phyloP scores from a whole-genome alignment of 2,888 invertebrate genomes.

The Choreutis nemorana region DNA sequence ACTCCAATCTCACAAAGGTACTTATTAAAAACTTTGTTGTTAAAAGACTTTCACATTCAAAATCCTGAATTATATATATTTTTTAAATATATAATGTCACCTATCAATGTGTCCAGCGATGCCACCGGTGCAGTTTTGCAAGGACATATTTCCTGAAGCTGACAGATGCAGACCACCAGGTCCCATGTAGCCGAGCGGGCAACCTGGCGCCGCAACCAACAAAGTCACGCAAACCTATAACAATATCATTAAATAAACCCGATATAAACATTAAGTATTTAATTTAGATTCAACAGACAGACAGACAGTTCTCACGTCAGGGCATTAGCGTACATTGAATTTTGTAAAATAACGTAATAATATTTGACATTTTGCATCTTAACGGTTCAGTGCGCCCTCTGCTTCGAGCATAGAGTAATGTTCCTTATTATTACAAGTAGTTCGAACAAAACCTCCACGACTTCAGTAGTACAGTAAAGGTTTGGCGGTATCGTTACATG shows the following conservation, averaged over 20 bases:
- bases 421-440: not conserved
- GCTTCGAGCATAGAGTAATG: not conserved
- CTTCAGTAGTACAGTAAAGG: no score
- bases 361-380: no score
- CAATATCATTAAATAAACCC: not conserved
- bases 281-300: no score
- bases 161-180: constrained; percentile 79
- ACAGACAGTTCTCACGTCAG: no score
- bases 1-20: not conserved
- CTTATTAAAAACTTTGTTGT: not conserved
- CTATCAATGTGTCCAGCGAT: constrained; percentile 84
- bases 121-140: constrained; percentile 82
- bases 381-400: no score
- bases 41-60: not conserved
- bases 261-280: not conserved
- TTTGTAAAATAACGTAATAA: no score
- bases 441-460: no score
- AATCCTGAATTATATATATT: not conserved
- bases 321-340: no score
- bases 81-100: constrained; percentile 21
- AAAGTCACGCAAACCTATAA: constrained; percentile 68
- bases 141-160: constrained; percentile 34
- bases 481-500: no score
- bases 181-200: constrained; percentile 83
- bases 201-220: constrained; percentile 73